phyloP scores from a whole-genome alignment of 2,797 vertebrate genomes.

The Lophotriccus pileatus region DNA sequence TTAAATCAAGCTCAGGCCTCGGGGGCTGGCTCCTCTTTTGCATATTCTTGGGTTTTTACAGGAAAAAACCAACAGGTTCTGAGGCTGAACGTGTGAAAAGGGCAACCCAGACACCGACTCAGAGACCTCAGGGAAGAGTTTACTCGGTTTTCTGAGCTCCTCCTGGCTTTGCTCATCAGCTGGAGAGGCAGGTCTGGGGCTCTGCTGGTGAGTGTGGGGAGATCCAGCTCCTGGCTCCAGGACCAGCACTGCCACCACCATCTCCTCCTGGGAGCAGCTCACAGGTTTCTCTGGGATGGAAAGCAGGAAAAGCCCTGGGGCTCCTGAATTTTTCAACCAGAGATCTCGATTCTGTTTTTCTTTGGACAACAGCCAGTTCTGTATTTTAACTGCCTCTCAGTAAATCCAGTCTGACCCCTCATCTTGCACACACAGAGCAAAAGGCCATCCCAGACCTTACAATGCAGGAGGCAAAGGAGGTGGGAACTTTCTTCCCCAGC shows the following conservation, averaged over 20 bases:
- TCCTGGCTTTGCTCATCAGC: not conserved
- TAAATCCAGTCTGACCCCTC: not conserved
- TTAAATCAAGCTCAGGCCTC: conserved; percentile 37
- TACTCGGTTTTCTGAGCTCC: not conserved
- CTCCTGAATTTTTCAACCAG: not conserved
- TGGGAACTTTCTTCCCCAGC: not conserved
- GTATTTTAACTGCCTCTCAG: not conserved
- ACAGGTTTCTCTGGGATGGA: no score
- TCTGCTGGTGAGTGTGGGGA: not conserved
- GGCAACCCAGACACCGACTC: not conserved
- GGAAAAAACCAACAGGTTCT: not conserved
- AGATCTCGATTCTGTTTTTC: not conserved
- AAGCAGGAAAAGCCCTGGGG: accelerated
- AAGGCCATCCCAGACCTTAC: not conserved
- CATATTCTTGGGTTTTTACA: not conserved
- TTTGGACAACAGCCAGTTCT: not conserved
- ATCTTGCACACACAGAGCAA: not conserved
- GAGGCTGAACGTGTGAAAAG: not conserved
- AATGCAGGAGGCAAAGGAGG: accelerated
- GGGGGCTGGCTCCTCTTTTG: not conserved
- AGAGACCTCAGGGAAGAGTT: not conserved
- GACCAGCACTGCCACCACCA: not conserved
- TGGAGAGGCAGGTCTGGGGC: not conserved
- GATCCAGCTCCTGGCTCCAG: not conserved
- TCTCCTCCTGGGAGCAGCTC: not conserved